Evolutionary conservation across 1,140 invertebrate species (phyloP).

Genomic region (Brachionus rotundiformis): DNA sequence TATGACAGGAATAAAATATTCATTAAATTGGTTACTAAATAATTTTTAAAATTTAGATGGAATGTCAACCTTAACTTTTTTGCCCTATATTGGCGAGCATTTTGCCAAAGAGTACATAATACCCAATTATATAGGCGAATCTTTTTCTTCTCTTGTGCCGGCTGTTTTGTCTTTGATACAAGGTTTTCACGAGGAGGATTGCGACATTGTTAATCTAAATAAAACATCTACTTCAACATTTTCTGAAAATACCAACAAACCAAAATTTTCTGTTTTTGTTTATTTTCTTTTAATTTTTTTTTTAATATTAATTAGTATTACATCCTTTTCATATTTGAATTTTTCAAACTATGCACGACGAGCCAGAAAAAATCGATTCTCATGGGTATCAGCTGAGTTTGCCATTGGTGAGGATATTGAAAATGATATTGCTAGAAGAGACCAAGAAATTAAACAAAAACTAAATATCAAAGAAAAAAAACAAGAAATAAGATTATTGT

Average conservation of each 20-base stretch:
- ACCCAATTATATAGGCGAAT: slow-evolving; percentile 73
- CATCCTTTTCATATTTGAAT: slow-evolving; percentile 27
- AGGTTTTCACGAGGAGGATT: slow-evolving; percentile 66
- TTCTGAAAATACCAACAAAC: not conserved
- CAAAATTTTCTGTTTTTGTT: slow-evolving; percentile 24
- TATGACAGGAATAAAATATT: not conserved
- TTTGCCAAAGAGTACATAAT: slow-evolving; percentile 60
- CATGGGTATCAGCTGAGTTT: not conserved
- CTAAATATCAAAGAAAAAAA: not conserved
- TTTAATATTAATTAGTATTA: slow-evolving; percentile 28
- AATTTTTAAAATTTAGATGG: slow-evolving; percentile 32
- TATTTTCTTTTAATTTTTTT: slow-evolving; percentile 46
- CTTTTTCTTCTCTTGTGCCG: slow-evolving; percentile 83
- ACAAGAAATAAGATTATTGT: slow-evolving; percentile 19
- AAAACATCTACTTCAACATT: not conserved
- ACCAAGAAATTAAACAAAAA: slow-evolving; percentile 9
- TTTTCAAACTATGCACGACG: not conserved
- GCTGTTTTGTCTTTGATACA: slow-evolving; percentile 79
- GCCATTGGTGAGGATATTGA: not conserved
- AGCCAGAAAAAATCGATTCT: slow-evolving; percentile 36
- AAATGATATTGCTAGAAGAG: not conserved
- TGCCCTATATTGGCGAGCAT: slow-evolving; percentile 42
- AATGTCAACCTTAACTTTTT: slow-evolving; percentile 45
- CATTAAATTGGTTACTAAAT: too few relatives aligned
- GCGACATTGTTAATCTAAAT: not conserved